phyloP scores from a whole-genome alignment of 2,113 vertebrate genomes.

The Pollimyrus isidori region DNA sequence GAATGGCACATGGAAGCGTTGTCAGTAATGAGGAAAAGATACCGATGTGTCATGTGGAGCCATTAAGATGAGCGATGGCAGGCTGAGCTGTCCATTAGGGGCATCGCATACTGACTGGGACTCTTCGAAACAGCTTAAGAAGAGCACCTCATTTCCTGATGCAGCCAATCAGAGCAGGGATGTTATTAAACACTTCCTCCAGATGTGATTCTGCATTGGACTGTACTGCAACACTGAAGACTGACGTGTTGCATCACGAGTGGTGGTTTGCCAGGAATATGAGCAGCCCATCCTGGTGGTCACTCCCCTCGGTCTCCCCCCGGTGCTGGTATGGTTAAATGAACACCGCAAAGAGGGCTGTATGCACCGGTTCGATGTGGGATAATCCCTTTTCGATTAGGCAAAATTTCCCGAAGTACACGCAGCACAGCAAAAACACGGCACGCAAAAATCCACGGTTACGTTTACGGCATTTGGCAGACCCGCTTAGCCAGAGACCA shows the following conservation, averaged over 20 bases:
- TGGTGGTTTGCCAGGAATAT: background rate
- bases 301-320: background rate
- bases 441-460: background rate
- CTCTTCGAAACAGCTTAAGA: background rate
- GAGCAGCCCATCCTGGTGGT: background rate
- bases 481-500: too few relatives aligned
- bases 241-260: background rate
- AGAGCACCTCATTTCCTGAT: background rate
- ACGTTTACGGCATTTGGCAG: too few relatives aligned
- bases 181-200: background rate
- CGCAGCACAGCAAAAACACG: background rate
- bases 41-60: background rate
- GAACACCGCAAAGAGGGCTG: background rate
- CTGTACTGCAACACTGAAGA: background rate
- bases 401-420: background rate
- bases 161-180: background rate
- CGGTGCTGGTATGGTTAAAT: background rate
- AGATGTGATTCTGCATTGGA: background rate
- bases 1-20: background rate
- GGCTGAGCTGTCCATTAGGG: slow-evolving; percentile 17
- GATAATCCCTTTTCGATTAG: background rate
- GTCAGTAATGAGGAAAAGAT: background rate
- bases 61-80: background rate
- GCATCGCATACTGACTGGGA: background rate
- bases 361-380: background rate